A percentile compares a stretch with the other conserved stretches of the same genome.
Conservation (phyloP, 2,888 invertebrate genomes). For the Junonia oenone region DNA sequence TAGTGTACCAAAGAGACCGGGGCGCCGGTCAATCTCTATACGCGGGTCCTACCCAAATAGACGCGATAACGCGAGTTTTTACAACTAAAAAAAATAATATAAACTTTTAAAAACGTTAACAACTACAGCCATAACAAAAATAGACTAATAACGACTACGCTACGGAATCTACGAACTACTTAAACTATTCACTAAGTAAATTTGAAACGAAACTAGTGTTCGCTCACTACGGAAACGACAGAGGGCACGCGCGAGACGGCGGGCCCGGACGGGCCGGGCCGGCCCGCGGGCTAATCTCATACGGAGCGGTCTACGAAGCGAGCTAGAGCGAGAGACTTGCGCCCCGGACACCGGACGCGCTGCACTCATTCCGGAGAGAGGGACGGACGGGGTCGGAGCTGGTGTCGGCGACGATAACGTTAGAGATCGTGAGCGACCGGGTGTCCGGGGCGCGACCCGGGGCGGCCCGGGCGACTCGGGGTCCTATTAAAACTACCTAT, state of each 20-base stretch:
- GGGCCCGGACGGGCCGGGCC: slow-evolving; percentile 28
- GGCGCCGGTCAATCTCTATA: slow-evolving; percentile 31
- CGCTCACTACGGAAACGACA: slow-evolving; percentile 66
- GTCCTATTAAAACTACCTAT: slow-evolving; percentile 62
- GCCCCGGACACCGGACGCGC: slow-evolving; percentile 34
- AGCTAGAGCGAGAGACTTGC: slow-evolving; percentile 43
- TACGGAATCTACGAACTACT: slow-evolving; percentile 73
- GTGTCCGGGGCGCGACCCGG: slow-evolving; percentile 13
- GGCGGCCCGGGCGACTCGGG: slow-evolving; percentile 35
- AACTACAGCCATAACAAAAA: slow-evolving; percentile 79
- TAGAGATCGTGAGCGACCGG: slow-evolving; percentile 11
- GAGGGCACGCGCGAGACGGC: slow-evolving; percentile 40
- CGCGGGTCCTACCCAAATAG: slow-evolving; percentile 51
- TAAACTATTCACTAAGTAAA: slow-evolving; percentile 72
- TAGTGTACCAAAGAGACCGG: too few species aligned
- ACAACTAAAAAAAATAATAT: slow-evolving; percentile 65
- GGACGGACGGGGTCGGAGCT: slow-evolving; percentile 43
- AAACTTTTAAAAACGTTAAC: slow-evolving; percentile 77
- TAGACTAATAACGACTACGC: slow-evolving; percentile 74
- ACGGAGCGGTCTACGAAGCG: slow-evolving; percentile 56
- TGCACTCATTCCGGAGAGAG: slow-evolving; percentile 22
- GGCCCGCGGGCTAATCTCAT: slow-evolving; percentile 45
- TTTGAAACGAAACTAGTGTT: slow-evolving; percentile 71
- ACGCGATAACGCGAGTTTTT: slow-evolving; percentile 51
- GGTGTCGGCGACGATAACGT: slow-evolving; percentile 4